phyloP scores from a whole-genome alignment of 1,140 invertebrate species.

The Vanessa tameamea region DNA sequence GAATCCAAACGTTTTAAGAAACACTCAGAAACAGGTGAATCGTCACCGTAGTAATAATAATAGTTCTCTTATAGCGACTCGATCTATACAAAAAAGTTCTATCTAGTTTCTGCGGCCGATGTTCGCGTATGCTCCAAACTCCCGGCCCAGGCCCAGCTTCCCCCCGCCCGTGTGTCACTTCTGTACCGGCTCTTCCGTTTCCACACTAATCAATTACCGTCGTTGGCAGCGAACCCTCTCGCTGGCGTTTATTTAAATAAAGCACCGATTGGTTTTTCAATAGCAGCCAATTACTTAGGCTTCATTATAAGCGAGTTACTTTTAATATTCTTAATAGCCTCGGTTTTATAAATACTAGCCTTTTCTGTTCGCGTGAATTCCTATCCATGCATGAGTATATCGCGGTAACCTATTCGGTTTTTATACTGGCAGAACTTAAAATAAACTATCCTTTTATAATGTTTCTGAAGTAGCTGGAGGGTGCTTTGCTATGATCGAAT shows the following conservation, averaged over 20 bases:
- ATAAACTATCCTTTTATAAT: background rate
- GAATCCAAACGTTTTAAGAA: no score
- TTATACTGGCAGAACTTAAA: background rate
- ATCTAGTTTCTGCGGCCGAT: no score
- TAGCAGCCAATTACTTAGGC: conserved; percentile 10
- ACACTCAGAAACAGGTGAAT: no score
- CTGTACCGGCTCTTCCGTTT: background rate
- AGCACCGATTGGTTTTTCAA: background rate
- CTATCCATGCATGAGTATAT: background rate
- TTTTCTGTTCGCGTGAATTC: background rate
- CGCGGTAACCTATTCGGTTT: background rate
- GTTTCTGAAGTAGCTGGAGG: background rate
- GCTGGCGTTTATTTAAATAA: conserved; percentile 5
- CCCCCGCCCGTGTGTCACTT: background rate
- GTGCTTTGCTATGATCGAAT: background rate
- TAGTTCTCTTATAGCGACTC: no score
- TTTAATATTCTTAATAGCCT: conserved; percentile 13
- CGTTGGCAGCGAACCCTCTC: background rate
- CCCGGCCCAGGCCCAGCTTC: no score
- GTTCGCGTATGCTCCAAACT: background rate
- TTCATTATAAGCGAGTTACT: conserved; percentile 2
- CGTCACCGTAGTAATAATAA: no score
- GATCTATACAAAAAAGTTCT: background rate
- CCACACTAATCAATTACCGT: conserved; percentile 13
- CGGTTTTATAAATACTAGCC: background rate